Conservation (phyloP, 2,797 vertebrate species). For the Silurus lanzhouensis region DNA sequence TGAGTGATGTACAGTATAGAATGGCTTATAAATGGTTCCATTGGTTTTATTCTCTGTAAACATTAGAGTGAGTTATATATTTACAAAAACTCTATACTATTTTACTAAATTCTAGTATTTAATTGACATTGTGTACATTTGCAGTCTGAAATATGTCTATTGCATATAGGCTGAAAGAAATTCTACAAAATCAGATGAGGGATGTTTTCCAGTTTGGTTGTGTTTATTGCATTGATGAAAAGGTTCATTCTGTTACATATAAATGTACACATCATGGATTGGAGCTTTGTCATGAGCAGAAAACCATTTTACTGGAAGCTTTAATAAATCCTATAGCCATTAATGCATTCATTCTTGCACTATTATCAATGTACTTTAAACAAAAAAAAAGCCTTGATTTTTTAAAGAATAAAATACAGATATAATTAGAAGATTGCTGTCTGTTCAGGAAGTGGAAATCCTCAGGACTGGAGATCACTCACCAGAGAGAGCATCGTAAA, state of each 20-base stretch:
- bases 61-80: neutral
- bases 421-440: neutral
- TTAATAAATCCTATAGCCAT: neutral
- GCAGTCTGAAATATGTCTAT: neutral
- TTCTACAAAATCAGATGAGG: neutral
- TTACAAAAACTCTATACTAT: neutral
- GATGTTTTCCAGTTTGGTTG: constrained; percentile 3
- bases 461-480: constrained; percentile 56
- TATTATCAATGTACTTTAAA: no score
- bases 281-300: neutral
- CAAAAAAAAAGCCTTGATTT: no score
- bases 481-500: constrained; percentile 95
- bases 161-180: neutral
- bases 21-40: neutral
- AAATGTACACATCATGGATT: neutral
- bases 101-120: neutral
- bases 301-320: neutral
- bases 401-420: neutral
- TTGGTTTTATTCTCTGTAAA: neutral
- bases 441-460: constrained; percentile 16
- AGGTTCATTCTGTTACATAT: neutral
- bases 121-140: neutral
- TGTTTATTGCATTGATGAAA: neutral
- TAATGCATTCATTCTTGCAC: neutral
- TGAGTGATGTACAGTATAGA: neutral